Evolutionary conservation across 2,888 invertebrate genomes (phyloP).

Genomic region (Eilema griseolum): DNA sequence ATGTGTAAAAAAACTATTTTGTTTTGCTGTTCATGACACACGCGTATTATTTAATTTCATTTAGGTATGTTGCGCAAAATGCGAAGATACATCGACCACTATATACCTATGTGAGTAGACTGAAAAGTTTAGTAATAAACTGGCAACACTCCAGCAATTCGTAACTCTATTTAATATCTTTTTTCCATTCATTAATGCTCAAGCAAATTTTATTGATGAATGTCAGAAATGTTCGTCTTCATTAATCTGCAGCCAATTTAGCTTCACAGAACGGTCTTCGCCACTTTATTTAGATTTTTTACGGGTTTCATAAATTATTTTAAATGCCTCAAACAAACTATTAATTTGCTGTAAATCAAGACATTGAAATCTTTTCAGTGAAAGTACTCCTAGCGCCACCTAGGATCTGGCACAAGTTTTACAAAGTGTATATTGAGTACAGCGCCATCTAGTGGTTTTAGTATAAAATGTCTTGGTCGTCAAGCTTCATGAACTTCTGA

Average conservation of each 20-base stretch:
- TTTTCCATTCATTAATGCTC: slow-evolving; percentile 52
- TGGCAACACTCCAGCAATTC: slow-evolving; percentile 52
- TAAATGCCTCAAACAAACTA: slow-evolving; percentile 18
- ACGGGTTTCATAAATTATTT: slow-evolving; percentile 20
- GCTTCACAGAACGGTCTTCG: slow-evolving; percentile 15
- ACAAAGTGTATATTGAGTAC: slow-evolving; percentile 5
- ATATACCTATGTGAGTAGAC: slow-evolving; percentile 28
- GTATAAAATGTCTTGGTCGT: slow-evolving; percentile 2
- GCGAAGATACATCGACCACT: slow-evolving; percentile 42
- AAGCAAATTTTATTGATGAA: slow-evolving; percentile 49
- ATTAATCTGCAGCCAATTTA: slow-evolving; percentile 34
- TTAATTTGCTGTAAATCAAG: slow-evolving; percentile 28
- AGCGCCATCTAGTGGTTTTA: slow-evolving; percentile 38
- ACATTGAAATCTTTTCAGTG: background rate
- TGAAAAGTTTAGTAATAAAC: slow-evolving; percentile 45
- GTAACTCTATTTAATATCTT: slow-evolving; percentile 48
- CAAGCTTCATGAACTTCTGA: background rate
- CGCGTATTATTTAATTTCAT: slow-evolving; percentile 53
- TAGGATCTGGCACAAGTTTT: slow-evolving; percentile 12
- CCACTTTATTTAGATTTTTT: slow-evolving; percentile 21
- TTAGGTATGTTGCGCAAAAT: slow-evolving; percentile 43
- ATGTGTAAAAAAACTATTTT: slow-evolving; percentile 44
- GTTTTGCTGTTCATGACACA: slow-evolving; percentile 37
- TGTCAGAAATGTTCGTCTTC: slow-evolving; percentile 40
- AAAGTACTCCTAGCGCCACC: slow-evolving; percentile 36